Percentiles rank a stretch among this genome's conserved stretches.
phyloP scores from a whole-genome alignment of 2,113 vertebrate genomes.

The Marmota monax region DNA sequence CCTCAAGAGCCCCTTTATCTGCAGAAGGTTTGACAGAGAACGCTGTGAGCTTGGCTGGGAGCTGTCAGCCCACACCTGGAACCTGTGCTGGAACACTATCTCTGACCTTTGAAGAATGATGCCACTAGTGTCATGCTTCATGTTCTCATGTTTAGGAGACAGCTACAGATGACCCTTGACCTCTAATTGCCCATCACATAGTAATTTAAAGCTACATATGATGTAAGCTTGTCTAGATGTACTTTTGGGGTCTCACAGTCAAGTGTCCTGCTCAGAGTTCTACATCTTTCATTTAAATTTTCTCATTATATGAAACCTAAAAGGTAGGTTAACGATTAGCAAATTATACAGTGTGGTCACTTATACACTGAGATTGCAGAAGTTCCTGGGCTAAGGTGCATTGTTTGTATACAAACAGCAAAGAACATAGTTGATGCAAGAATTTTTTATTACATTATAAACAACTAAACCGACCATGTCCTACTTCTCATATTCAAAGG shows the following conservation, averaged over 20 bases:
- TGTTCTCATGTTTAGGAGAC: neutral
- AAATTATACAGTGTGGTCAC: neutral
- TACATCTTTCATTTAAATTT: neutral
- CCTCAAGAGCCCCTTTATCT: neutral
- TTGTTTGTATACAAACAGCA: neutral
- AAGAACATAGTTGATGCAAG: neutral
- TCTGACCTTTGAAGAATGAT: neutral
- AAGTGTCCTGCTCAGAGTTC: neutral
- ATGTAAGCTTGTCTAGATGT: neutral
- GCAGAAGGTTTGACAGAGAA: neutral
- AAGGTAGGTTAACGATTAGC: neutral
- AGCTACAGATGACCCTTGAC: neutral
- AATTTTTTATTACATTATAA: neutral
- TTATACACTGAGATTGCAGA: neutral
- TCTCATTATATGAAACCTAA: conserved; percentile 15
- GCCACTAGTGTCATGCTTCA: neutral
- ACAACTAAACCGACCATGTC: neutral
- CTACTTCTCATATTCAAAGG: neutral
- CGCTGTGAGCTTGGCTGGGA: neutral
- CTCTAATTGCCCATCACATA: neutral
- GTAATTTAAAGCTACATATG: neutral
- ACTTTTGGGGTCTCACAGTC: neutral
- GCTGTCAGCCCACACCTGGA: neutral
- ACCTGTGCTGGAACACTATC: neutral
- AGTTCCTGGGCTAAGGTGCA: neutral